These are phyloP conservation scores for Platysternon megacephalum DNA, from an alignment of 2,113 vertebrate species.

Conservation along the genomic window DNA sequence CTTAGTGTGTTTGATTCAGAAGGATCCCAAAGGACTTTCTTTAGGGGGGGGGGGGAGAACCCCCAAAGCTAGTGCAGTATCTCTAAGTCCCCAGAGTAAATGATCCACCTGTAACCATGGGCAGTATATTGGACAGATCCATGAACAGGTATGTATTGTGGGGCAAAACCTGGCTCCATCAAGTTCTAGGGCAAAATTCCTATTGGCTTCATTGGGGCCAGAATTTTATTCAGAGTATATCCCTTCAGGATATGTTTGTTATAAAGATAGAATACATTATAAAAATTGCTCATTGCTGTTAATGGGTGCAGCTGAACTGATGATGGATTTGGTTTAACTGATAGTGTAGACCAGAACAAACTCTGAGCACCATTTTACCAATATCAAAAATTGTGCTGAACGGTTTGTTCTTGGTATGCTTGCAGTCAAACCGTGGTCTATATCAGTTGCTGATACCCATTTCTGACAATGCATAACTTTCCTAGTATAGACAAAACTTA, in stretches of 20 bases:
- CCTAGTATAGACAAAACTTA: not conserved
- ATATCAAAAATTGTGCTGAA: not conserved
- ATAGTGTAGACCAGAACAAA: not conserved
- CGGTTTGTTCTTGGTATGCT: not conserved
- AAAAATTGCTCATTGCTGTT: not conserved
- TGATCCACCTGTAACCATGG: fast-evolving
- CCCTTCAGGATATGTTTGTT: not conserved
- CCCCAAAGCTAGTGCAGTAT: not conserved
- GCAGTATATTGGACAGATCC: not conserved
- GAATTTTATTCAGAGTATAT: not conserved
- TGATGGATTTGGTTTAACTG: not conserved
- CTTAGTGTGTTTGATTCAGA: not conserved
- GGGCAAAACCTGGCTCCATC: not conserved
- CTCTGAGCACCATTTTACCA: not conserved
- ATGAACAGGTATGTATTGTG: not conserved
- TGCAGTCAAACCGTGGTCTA: not conserved
- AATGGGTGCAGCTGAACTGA: not conserved
- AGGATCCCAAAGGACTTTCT: not conserved
- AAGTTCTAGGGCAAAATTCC: not conserved
- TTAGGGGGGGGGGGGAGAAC: not conserved
- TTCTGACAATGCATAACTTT: not conserved
- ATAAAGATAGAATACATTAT: not conserved
- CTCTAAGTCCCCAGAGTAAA: not conserved
- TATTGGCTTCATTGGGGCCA: not conserved
- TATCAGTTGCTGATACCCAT: fast-evolving